phyloP scores from a whole-genome alignment of 1,140 invertebrate genomes.

The Caerostris extrusa region DNA sequence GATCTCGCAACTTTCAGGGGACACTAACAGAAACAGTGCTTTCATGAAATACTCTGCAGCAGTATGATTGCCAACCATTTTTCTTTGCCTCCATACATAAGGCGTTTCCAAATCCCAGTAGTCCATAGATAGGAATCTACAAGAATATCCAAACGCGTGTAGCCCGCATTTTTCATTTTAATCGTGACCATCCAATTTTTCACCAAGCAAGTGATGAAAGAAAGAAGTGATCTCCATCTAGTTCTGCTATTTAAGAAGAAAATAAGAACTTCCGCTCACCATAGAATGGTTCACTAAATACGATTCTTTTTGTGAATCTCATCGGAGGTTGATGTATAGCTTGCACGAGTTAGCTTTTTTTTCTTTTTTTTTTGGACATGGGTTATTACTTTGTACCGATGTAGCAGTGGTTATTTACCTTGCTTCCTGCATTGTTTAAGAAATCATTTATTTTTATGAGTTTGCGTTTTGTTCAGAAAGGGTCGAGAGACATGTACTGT shows the following conservation, averaged over 20 bases:
- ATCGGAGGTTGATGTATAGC: slow-evolving; percentile 10
- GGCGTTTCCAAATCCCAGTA: slow-evolving; percentile 61
- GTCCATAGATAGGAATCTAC: slow-evolving; percentile 57
- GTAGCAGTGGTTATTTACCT: neutral
- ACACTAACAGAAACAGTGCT: slow-evolving; percentile 42
- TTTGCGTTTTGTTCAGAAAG: neutral
- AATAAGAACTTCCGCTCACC: neutral
- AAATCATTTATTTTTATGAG: neutral
- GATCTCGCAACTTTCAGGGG: slow-evolving; percentile 14
- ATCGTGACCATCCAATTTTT: slow-evolving; percentile 66
- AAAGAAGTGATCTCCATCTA: slow-evolving; percentile 40
- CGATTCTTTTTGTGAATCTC: slow-evolving; percentile 7
- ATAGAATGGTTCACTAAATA: slow-evolving; percentile 33
- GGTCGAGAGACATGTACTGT: no score
- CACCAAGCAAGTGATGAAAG: slow-evolving; percentile 22
- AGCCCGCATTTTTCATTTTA: slow-evolving; percentile 50
- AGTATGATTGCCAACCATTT: slow-evolving; percentile 16
- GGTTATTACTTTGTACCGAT: neutral
- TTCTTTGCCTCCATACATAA: slow-evolving; percentile 19
- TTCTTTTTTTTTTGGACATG: neutral
- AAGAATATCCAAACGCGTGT: slow-evolving; percentile 39
- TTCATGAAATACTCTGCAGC: slow-evolving; percentile 31
- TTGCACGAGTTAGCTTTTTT: neutral
- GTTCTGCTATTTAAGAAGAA: neutral
- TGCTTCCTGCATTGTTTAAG: neutral